Percentiles rank a stretch among this genome's conserved stretches.
Evolutionary conservation across 2,888 invertebrate genomes (phyloP).

Genomic region (Imbricaverruca yamaguchii): DNA sequence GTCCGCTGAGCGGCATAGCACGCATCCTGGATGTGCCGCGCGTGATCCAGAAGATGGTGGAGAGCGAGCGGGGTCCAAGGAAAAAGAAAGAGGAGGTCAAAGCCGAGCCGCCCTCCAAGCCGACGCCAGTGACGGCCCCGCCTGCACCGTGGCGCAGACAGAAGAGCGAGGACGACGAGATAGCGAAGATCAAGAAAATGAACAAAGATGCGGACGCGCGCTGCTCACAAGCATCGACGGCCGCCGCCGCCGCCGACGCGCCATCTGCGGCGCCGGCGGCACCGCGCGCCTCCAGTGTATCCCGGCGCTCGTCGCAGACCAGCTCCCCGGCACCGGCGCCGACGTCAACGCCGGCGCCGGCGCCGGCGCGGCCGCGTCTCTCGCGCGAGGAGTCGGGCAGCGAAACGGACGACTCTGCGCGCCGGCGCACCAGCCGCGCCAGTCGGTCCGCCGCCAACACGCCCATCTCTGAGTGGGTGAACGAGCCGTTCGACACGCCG

Average conservation of each 20-base stretch:
- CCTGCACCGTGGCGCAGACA: conserved; percentile 54
- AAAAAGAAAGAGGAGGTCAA: conserved; percentile 35
- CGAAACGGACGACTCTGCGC: conserved; percentile 26
- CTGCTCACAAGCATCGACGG: conserved; percentile 29
- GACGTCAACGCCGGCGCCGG: conserved; percentile 26
- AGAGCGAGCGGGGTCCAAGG: conserved; percentile 62
- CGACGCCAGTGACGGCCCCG: conserved; percentile 32
- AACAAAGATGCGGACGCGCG: conserved; percentile 32
- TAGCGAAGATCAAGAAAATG: conserved; percentile 40
- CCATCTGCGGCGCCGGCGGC: conserved; percentile 27
- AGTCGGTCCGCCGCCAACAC: background rate
- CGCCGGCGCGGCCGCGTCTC: conserved; percentile 55
- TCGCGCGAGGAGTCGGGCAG: conserved; percentile 61
- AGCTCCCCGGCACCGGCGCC: background rate
- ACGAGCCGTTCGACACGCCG: conserved; percentile 3
- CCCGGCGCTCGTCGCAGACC: conserved; percentile 29
- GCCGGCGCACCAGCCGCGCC: conserved; percentile 27
- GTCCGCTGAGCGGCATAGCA: conserved; percentile 79
- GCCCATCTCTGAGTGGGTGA: background rate
- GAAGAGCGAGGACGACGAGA: conserved; percentile 79
- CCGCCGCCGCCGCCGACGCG: conserved; percentile 33
- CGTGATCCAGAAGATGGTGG: conserved; percentile 80
- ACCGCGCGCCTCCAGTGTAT: conserved; percentile 23
- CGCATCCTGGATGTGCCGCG: conserved; percentile 77
- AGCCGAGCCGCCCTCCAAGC: conserved; percentile 23